Conservation (phyloP, 2,113 vertebrate species). For the Nothobranchius kuhntae region DNA sequence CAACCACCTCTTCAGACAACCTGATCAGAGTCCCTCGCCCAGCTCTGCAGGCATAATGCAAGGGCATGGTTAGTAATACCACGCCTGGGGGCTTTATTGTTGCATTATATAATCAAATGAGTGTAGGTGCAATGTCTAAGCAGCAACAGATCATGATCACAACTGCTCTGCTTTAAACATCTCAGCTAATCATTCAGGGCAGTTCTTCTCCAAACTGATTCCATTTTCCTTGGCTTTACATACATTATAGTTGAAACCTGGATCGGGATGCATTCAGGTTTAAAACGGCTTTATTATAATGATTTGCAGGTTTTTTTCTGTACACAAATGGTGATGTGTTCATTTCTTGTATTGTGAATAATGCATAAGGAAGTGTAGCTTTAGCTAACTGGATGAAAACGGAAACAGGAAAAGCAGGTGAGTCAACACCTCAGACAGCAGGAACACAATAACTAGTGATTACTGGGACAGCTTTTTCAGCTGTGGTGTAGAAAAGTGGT, state of each 20-base stretch:
- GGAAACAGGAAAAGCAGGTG: neutral
- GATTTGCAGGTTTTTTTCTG: neutral
- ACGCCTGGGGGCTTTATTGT: neutral
- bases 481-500: neutral
- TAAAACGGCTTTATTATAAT: constrained; percentile 4
- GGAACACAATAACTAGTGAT: constrained; percentile 10
- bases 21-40: constrained; percentile 92
- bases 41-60: constrained; percentile 87
- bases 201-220: neutral
- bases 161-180: neutral
- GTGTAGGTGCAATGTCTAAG: neutral
- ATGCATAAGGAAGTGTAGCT: neutral
- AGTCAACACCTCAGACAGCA: constrained; percentile 11
- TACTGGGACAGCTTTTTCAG: neutral
- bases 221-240: neutral
- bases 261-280: neutral
- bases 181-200: neutral
- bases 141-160: constrained; percentile 4
- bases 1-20: constrained; percentile 96
- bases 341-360: constrained; percentile 1
- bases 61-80: constrained; percentile 84
- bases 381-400: neutral
- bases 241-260: neutral
- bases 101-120: neutral
- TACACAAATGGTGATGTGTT: neutral